These are phyloP conservation scores for Cantharis rufa DNA, from an alignment of 2,888 invertebrate genomes.

Conservation along the genomic window DNA sequence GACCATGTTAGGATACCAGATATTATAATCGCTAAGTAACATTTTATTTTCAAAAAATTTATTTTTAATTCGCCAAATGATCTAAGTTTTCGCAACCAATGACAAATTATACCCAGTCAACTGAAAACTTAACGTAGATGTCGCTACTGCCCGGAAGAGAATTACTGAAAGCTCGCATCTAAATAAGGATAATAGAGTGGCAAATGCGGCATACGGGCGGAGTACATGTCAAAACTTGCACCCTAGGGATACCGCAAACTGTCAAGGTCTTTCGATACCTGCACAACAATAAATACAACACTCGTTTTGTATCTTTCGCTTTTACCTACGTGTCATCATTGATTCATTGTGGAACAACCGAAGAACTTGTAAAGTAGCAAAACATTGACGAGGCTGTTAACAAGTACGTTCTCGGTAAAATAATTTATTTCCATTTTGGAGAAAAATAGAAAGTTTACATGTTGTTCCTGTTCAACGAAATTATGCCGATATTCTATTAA, in stretches of 20 bases:
- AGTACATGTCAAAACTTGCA: slow-evolving; percentile 42
- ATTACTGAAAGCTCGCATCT: slow-evolving; percentile 7
- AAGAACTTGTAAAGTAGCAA: neutral
- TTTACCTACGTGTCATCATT: neutral
- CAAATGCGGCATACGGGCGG: slow-evolving; percentile 35
- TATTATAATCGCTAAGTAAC: neutral
- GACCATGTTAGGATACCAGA: neutral
- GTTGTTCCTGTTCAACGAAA: neutral
- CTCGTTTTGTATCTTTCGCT: neutral
- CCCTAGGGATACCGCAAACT: slow-evolving; percentile 41
- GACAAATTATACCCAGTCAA: neutral
- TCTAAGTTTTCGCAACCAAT: neutral
- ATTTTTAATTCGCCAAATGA: neutral
- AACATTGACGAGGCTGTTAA: neutral
- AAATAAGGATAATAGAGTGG: slow-evolving; percentile 18
- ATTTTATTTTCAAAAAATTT: neutral
- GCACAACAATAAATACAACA: slow-evolving; percentile 12
- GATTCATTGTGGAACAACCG: neutral
- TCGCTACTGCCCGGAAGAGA: slow-evolving; percentile 16
- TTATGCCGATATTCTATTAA: neutral
- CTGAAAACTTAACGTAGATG: slow-evolving; percentile 18
- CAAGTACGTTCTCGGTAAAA: neutral
- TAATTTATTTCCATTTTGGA: neutral
- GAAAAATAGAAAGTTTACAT: neutral
- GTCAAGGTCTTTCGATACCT: slow-evolving; percentile 31